Conservation (phyloP, 2,113 vertebrate genomes). For the Pomatorhinus ruficollis region DNA sequence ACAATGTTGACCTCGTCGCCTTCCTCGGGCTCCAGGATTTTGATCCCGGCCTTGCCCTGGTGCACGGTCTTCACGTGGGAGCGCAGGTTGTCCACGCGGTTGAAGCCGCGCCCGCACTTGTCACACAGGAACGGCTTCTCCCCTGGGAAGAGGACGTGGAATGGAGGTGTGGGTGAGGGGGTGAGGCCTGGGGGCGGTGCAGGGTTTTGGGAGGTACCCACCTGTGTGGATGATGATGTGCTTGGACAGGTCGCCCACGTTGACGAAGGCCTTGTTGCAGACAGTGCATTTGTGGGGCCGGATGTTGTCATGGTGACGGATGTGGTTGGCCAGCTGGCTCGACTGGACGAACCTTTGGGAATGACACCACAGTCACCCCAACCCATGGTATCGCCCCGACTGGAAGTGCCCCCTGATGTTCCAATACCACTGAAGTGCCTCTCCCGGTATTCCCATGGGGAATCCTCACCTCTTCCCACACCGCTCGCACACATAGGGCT, state of each 20-base stretch:
- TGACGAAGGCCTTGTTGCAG: conserved; percentile 97
- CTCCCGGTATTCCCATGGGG: rapidly evolving
- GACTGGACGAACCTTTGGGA: conserved; percentile 91
- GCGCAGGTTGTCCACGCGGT: conserved; percentile 96
- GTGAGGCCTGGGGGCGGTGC: rapidly evolving
- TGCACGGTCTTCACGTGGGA: conserved; percentile 97
- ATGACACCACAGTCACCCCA: rapidly evolving
- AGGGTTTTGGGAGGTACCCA: conserved; percentile 44
- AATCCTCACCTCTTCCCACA: conserved; percentile 91
- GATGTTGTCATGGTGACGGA: conserved; percentile 97
- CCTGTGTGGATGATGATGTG: conserved; percentile 99
- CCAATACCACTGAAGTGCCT: rapidly evolving
- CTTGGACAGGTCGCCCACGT: conserved; percentile 95
- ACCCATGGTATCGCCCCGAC: rapidly evolving
- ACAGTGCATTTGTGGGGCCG: conserved; percentile 95
- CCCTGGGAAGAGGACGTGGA: conserved; percentile 63
- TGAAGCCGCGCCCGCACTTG: conserved; percentile 95
- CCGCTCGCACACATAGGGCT: conserved; percentile 96
- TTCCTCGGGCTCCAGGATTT: conserved; percentile 81
- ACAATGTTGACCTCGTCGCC: conserved; percentile 90
- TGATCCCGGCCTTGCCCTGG: conserved; percentile 95
- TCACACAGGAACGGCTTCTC: conserved; percentile 97
- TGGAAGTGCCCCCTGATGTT: too few relatives aligned
- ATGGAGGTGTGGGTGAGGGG: rapidly evolving
- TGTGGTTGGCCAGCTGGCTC: conserved; percentile 97